phyloP scores from a whole-genome alignment of 1,140 invertebrate species.

The Gonatopus flavifemur region DNA sequence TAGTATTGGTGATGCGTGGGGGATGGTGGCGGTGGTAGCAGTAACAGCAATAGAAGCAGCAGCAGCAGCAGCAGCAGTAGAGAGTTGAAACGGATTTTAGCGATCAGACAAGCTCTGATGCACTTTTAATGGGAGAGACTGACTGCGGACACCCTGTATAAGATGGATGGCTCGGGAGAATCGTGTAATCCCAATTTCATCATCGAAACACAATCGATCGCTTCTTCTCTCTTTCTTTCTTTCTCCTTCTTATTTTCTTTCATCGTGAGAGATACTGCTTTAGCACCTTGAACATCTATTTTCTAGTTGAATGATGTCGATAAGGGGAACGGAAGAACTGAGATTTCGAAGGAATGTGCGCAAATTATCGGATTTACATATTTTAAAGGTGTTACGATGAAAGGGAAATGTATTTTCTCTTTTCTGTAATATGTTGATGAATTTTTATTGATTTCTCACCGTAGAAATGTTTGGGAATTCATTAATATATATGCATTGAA shows the following conservation, averaged over 20 bases:
- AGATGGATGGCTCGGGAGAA: slow-evolving; percentile 52
- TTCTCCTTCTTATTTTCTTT: neutral
- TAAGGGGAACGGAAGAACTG: neutral
- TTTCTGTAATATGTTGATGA: no score
- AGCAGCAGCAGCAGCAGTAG: slow-evolving; percentile 28
- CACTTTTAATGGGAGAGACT: slow-evolving; percentile 53
- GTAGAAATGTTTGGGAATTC: no score
- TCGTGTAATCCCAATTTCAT: slow-evolving; percentile 46
- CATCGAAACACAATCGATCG: slow-evolving; percentile 36
- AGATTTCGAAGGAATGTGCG: no score
- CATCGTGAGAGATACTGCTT: neutral
- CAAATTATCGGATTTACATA: no score
- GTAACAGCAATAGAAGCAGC: neutral
- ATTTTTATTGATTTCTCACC: no score
- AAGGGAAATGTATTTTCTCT: no score
- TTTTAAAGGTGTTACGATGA: no score
- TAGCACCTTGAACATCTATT: neutral
- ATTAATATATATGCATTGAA: no score
- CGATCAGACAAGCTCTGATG: slow-evolving; percentile 44
- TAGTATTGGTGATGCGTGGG: no score
- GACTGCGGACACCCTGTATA: slow-evolving; percentile 44
- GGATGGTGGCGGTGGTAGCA: neutral
- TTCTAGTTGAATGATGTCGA: neutral
- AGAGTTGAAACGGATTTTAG: slow-evolving; percentile 51
- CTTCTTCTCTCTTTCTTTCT: slow-evolving; percentile 14